Evolutionary conservation across 2,797 vertebrate species (phyloP).

Genomic region (Decapterus maruadsi): DNA sequence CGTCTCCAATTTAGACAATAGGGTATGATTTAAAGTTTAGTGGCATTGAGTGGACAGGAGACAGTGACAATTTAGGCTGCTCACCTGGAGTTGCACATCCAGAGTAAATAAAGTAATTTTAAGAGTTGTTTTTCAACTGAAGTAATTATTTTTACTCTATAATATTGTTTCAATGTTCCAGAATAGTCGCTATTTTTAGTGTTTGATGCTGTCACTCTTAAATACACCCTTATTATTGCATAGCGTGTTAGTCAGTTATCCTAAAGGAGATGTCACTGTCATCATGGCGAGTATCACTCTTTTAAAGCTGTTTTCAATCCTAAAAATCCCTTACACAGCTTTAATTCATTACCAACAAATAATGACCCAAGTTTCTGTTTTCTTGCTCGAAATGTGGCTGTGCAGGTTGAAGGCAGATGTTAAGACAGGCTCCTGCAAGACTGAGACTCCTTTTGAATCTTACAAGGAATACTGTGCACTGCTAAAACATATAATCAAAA

Average conservation of each 20-base stretch:
- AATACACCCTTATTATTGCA: neutral
- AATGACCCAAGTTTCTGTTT: constrained; percentile 54
- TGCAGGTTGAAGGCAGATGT: constrained; percentile 50
- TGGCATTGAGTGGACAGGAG: constrained; percentile 24
- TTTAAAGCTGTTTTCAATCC: constrained; percentile 12
- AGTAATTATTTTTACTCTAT: neutral
- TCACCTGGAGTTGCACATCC: neutral
- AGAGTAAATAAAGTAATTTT: neutral
- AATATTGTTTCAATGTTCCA: neutral
- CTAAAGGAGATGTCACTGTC: constrained; percentile 7
- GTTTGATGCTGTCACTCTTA: constrained; percentile 7
- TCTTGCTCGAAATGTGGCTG: too few species aligned
- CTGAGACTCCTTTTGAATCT: neutral
- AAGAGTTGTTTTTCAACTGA: neutral
- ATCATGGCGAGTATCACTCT: constrained; percentile 12
- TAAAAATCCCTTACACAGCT: constrained; percentile 33
- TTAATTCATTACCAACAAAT: constrained; percentile 38
- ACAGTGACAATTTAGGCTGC: constrained; percentile 3
- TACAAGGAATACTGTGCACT: neutral
- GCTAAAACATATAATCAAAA: neutral
- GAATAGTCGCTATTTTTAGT: constrained; percentile 8
- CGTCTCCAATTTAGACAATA: constrained; percentile 51
- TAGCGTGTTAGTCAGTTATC: constrained; percentile 14
- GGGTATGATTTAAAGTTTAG: constrained; percentile 57
- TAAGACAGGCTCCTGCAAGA: constrained; percentile 48